Percentiles rank a stretch among this genome's conserved stretches.
Evolutionary conservation across 2,888 invertebrate species (phyloP).

Genomic region (Drosophila hawaiiensis): DNA sequence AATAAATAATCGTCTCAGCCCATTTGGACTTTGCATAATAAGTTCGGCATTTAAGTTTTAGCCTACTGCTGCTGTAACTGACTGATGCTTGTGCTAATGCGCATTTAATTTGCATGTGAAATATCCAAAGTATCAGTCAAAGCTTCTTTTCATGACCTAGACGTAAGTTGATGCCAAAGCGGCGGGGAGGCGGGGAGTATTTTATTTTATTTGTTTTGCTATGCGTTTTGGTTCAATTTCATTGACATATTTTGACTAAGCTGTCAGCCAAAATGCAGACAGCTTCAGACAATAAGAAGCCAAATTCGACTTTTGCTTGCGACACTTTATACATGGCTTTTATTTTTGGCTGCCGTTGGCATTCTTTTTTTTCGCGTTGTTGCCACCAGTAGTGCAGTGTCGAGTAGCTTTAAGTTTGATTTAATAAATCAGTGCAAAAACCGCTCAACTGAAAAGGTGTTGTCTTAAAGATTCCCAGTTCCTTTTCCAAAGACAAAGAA

Average conservation of each 20-base stretch:
- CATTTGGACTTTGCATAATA: conserved; percentile 69
- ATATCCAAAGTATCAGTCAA: conserved; percentile 42
- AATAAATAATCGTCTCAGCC: conserved; percentile 47
- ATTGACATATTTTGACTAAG: conserved; percentile 78
- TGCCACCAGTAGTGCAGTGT: conserved; percentile 39
- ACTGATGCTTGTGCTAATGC: conserved; percentile 55
- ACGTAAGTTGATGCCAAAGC: conserved; percentile 30
- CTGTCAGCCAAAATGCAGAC: conserved; percentile 65
- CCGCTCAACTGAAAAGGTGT: conserved; percentile 44
- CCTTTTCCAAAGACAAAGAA: neutral
- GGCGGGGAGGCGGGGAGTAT: conserved; percentile 18
- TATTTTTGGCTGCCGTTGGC: conserved; percentile 42
- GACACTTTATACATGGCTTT: conserved; percentile 34
- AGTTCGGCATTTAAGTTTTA: conserved; percentile 59
- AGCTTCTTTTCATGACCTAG: conserved; percentile 41
- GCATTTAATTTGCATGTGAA: conserved; percentile 73
- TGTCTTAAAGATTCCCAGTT: conserved; percentile 32
- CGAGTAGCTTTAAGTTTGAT: conserved; percentile 58
- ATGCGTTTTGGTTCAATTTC: conserved; percentile 53
- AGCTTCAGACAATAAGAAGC: conserved; percentile 53
- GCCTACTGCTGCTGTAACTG: conserved; percentile 22
- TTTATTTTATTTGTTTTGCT: conserved; percentile 55
- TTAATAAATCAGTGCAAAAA: conserved; percentile 37
- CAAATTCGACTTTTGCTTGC: conserved; percentile 25
- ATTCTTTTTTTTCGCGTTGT: conserved; percentile 21